Conservation (phyloP, 2,797 vertebrate species). For the Tiaroga cobitis region DNA sequence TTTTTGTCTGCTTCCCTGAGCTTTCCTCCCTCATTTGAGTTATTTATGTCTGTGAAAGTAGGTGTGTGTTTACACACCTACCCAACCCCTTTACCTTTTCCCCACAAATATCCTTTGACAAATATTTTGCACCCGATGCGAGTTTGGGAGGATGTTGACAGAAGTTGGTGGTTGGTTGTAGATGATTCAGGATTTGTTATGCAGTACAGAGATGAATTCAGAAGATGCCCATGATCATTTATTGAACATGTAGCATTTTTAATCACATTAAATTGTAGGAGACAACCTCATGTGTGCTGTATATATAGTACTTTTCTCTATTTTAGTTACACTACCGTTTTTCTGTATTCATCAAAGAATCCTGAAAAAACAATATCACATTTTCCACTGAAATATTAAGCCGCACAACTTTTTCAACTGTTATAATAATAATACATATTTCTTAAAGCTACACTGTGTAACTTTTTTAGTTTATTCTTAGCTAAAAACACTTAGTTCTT, state of each 20-base stretch:
- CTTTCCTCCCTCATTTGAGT: neutral
- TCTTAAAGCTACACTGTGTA: too few relatives aligned
- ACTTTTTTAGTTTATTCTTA: too few relatives aligned
- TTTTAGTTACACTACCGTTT: neutral
- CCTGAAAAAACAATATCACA: neutral
- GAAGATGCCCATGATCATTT: neutral
- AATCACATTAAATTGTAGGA: neutral
- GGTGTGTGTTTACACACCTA: conserved; percentile 8
- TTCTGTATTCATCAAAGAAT: neutral
- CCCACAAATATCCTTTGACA: conserved; percentile 31
- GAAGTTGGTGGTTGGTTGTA: conserved; percentile 17
- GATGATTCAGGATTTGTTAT: conserved; percentile 13
- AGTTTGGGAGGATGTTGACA: conserved; percentile 34
- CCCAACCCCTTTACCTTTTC: neutral
- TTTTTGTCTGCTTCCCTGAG: neutral
- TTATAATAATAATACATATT: neutral
- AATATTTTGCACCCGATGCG: conserved; percentile 21
- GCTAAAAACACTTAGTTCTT: too few relatives aligned
- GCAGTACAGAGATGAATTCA: neutral
- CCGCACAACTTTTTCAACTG: neutral
- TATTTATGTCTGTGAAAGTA: conserved; percentile 9
- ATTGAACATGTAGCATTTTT: neutral
- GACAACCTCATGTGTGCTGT: neutral
- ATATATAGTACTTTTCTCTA: neutral
- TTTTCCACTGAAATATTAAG: neutral